A percentile compares a stretch with the other conserved stretches of the same genome.
phyloP scores from a whole-genome alignment of 2,888 invertebrate genomes.

The Schizaphis graminum region DNA sequence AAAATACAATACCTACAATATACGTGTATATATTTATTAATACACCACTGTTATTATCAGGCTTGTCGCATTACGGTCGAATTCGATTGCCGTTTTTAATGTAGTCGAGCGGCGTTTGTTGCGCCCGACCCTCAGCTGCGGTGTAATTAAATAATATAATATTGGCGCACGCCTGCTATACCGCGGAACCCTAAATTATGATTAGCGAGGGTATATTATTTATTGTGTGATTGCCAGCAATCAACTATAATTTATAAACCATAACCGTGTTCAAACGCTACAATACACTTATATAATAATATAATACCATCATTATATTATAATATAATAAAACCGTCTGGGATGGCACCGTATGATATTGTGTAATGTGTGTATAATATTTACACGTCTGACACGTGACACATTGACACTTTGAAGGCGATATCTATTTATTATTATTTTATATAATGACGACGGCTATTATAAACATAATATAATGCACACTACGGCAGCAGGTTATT shows the following conservation, averaged over 20 bases:
- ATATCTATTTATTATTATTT: background rate
- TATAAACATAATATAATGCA: background rate
- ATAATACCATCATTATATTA: background rate
- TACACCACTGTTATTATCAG: background rate
- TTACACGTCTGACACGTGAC: background rate
- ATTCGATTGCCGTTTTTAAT: background rate
- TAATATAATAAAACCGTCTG: background rate
- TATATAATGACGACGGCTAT: background rate
- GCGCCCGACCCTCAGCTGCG: background rate
- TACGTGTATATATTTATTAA: background rate
- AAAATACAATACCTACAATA: no score
- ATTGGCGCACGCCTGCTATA: background rate
- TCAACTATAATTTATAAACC: constrained; percentile 10
- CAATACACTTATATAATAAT: background rate
- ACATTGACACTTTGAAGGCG: background rate
- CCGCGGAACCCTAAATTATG: background rate
- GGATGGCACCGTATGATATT: background rate
- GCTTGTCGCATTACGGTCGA: background rate
- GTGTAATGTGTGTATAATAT: background rate
- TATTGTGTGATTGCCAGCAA: background rate
- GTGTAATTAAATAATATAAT: background rate
- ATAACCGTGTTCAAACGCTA: constrained; percentile 8
- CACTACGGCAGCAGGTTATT: background rate
- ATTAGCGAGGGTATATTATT: background rate
- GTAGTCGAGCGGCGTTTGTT: background rate